These are phyloP conservation scores for Vanessa atalanta DNA, from an alignment of 1,140 invertebrate species.

Conservation along the genomic window DNA sequence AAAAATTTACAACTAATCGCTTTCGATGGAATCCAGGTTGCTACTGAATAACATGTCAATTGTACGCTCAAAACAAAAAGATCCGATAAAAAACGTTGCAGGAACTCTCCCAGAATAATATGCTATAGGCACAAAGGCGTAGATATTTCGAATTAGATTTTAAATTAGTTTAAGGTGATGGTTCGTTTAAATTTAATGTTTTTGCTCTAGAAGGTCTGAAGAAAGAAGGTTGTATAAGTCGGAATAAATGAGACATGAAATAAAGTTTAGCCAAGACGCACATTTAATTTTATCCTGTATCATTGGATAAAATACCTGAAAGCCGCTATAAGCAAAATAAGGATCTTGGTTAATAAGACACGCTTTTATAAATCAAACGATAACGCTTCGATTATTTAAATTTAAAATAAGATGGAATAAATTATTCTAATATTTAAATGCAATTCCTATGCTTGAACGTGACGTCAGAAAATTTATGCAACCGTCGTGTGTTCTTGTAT, in stretches of 20 bases:
- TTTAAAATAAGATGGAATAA: too few relatives aligned
- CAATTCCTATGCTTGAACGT: background rate
- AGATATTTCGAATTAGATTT: background rate
- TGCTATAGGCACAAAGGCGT: background rate
- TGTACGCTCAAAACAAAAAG: too few relatives aligned
- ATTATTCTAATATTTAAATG: too few relatives aligned
- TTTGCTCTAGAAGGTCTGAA: constrained; percentile 3
- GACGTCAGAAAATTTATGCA: background rate
- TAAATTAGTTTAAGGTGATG: background rate
- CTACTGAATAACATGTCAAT: too few relatives aligned
- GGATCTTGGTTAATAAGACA: background rate
- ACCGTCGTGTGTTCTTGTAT: too few relatives aligned
- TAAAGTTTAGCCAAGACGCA: constrained; percentile 31
- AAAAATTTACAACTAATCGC: too few relatives aligned
- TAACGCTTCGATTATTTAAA: too few relatives aligned
- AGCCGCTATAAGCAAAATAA: constrained; percentile 22
- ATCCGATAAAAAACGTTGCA: too few relatives aligned
- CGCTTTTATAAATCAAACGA: background rate
- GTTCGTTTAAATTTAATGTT: constrained; percentile 4
- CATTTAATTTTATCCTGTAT: constrained; percentile 39
- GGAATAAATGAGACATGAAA: constrained; percentile 31
- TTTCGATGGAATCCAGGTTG: too few relatives aligned
- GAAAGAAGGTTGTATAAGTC: background rate
- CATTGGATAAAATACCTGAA: constrained; percentile 41
- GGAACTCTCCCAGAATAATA: too few relatives aligned